Conservation (phyloP, 2,888 invertebrate species). For the Epicampocera succincta region DNA sequence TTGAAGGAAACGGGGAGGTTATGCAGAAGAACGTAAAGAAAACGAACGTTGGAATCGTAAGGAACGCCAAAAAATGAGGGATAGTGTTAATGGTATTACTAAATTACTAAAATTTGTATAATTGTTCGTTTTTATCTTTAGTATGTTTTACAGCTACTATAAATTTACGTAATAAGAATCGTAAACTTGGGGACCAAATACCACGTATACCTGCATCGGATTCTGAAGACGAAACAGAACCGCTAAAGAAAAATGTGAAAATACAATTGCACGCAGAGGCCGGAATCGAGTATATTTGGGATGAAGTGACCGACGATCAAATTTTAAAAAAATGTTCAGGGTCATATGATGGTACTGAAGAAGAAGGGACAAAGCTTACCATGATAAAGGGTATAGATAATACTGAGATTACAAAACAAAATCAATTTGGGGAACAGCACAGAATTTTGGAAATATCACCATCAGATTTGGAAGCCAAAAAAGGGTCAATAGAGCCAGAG, state of each 20-base stretch:
- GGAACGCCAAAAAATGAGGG: constrained; percentile 79
- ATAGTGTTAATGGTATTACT: constrained; percentile 78
- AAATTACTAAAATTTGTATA: not conserved
- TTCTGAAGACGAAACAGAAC: constrained; percentile 74
- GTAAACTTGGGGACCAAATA: constrained; percentile 74
- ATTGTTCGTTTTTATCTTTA: not conserved
- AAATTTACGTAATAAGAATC: constrained; percentile 76
- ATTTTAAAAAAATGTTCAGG: constrained; percentile 33
- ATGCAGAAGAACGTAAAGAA: constrained; percentile 80
- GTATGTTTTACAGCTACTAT: constrained; percentile 74
- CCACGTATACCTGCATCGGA: constrained; percentile 76
- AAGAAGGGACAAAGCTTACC: constrained; percentile 41
- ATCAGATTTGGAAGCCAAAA: no score
- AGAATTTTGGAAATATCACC: no score
- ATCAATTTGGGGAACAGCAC: not conserved
- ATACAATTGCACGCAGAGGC: constrained; percentile 37
- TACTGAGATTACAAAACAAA: constrained; percentile 6
- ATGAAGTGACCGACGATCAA: constrained; percentile 69
- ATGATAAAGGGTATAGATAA: constrained; percentile 8
- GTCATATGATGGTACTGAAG: constrained; percentile 18
- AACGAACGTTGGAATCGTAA: constrained; percentile 78
- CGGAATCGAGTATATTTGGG: constrained; percentile 67
- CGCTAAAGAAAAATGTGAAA: not conserved
- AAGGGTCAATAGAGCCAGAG: no score
- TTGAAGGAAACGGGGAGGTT: constrained; percentile 80